Conservation (phyloP, 1,140 invertebrate genomes). For the Brachystomella parvula region DNA sequence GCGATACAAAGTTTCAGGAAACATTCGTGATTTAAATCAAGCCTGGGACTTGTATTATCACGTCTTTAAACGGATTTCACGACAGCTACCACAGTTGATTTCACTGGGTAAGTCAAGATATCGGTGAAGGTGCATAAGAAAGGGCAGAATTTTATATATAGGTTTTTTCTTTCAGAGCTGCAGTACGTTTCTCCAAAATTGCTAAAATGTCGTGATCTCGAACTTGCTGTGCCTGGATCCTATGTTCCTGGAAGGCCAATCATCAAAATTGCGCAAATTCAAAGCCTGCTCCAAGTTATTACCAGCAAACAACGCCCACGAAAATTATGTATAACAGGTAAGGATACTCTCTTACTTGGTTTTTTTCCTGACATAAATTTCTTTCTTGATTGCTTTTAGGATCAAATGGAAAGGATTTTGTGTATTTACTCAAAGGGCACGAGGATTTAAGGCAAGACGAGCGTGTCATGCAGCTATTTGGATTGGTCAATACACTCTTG, state of each 20-base stretch:
- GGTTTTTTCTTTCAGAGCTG: conserved; percentile 55
- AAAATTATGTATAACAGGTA: conserved; percentile 83
- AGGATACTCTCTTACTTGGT: not conserved
- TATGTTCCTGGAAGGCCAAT: conserved; percentile 82
- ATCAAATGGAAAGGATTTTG: conserved; percentile 94
- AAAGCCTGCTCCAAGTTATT: conserved; percentile 78
- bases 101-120: conserved; percentile 50
- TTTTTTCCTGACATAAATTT: not conserved
- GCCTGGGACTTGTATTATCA: conserved; percentile 99
- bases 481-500: conserved; percentile 91
- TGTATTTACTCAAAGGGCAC: conserved; percentile 97
- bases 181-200: conserved; percentile 93
- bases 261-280: conserved; percentile 79
- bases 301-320: conserved; percentile 95
- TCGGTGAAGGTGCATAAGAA: conserved; percentile 7
- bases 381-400: conserved; percentile 47
- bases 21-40: conserved; percentile 59
- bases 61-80: conserved; percentile 87
- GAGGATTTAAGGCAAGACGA: conserved; percentile 99
- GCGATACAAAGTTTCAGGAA: conserved; percentile 68
- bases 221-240: conserved; percentile 89
- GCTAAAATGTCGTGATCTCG: conserved; percentile 76
- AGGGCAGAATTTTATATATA: conserved; percentile 7
- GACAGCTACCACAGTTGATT: conserved; percentile 83
- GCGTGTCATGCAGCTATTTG: conserved; percentile 98